Evolutionary conservation across 2,113 vertebrate genomes (phyloP).

Genomic region (Cynocephalus volans): DNA sequence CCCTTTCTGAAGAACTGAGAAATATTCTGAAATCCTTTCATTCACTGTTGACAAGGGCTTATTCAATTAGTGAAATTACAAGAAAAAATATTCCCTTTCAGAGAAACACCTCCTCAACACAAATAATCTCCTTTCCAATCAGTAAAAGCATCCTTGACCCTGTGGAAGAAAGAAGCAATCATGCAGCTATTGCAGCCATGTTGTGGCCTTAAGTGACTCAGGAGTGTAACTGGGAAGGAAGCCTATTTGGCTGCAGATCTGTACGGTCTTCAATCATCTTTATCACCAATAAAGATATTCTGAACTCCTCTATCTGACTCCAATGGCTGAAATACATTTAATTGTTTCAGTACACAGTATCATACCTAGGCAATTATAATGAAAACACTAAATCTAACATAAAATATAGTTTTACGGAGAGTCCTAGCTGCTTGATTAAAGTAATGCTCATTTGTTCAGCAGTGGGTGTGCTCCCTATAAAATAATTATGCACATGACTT

Average conservation of each 20-base stretch:
- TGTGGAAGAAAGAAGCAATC: neutral
- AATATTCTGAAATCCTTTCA: conserved; percentile 40
- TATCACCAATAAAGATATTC: conserved; percentile 32
- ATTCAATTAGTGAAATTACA: conserved; percentile 34
- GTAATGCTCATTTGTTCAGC: conserved; percentile 11
- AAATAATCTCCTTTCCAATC: neutral
- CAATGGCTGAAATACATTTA: neutral
- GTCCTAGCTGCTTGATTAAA: neutral
- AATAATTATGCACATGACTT: neutral
- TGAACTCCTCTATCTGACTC: conserved; percentile 18
- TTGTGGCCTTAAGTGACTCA: neutral
- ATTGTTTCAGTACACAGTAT: neutral
- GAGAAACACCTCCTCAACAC: conserved; percentile 3
- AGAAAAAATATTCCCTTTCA: conserved; percentile 48
- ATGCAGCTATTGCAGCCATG: neutral
- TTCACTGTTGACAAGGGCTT: neutral
- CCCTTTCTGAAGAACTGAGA: neutral
- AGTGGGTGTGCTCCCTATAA: neutral
- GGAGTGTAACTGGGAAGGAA: neutral
- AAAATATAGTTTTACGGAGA: conserved; percentile 37
- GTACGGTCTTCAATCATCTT: neutral
- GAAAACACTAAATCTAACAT: conserved; percentile 45
- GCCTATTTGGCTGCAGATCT: neutral
- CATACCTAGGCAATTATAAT: neutral
- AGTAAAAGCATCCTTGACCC: neutral